These are phyloP conservation scores for Myotis brandtii DNA, from an alignment of 2,113 vertebrate species.

Conservation along the genomic window DNA sequence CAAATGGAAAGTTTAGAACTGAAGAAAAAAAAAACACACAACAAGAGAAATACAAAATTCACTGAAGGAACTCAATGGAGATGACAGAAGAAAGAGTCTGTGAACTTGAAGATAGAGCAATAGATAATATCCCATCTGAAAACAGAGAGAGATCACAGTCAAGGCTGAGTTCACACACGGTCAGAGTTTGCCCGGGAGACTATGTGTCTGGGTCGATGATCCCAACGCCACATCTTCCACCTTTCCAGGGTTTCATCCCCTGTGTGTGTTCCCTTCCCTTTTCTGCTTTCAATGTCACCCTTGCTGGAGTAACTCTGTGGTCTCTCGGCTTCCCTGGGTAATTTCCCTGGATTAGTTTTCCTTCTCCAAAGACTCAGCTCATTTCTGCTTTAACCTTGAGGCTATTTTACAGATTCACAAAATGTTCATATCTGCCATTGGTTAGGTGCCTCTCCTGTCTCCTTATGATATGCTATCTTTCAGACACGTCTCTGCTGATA, in stretches of 20 bases:
- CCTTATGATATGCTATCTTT: background rate
- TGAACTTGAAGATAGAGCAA: background rate
- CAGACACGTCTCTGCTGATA: background rate
- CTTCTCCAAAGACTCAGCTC: background rate
- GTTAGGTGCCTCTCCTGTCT: background rate
- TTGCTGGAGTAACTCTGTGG: background rate
- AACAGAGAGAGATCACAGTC: background rate
- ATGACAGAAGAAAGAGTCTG: background rate
- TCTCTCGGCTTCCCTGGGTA: background rate
- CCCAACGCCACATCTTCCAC: background rate
- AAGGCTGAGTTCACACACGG: background rate
- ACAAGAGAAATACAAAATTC: background rate
- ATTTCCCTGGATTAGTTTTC: background rate
- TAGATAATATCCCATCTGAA: background rate
- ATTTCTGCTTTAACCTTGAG: background rate
- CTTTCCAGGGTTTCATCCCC: background rate
- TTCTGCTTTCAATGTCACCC: background rate
- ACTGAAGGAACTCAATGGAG: background rate
- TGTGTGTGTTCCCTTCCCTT: background rate
- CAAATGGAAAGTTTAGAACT: background rate
- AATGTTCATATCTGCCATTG: background rate
- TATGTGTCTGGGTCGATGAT: background rate
- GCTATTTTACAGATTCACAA: conserved; percentile 17
- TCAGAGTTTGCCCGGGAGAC: background rate
- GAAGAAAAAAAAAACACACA: background rate